Evolutionary conservation across 2,113 vertebrate genomes (phyloP).

Genomic region (Lutjanus erythropterus): DNA sequence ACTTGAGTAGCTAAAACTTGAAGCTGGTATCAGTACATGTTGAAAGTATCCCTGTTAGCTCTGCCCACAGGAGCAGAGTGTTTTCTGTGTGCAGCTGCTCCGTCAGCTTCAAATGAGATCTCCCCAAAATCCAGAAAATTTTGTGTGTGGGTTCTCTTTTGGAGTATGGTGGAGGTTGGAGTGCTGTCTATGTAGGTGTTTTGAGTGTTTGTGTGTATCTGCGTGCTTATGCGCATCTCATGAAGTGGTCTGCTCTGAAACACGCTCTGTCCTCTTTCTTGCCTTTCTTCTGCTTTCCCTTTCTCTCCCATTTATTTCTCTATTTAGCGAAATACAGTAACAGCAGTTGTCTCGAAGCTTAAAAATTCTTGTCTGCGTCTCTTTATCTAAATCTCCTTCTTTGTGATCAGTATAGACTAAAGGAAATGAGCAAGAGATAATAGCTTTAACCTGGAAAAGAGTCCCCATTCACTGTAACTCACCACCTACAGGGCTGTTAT

Average conservation of each 20-base stretch:
- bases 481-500: background rate
- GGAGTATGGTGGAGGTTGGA: background rate
- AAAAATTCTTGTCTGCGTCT: background rate
- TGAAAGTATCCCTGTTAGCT: background rate
- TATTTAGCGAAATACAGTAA: background rate
- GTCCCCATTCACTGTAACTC: background rate
- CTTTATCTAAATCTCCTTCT: background rate
- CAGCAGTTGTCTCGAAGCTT: background rate
- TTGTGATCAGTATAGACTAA: background rate
- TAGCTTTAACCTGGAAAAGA: conserved; percentile 10
- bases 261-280: background rate
- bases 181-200: background rate
- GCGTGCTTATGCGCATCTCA: background rate
- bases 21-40: background rate
- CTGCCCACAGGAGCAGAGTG: background rate
- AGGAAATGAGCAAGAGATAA: conserved; percentile 11
- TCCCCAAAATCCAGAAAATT: background rate
- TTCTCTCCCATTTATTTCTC: background rate
- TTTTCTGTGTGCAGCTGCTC: conserved; percentile 11
- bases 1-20: background rate
- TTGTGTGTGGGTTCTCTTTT: background rate
- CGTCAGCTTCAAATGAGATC: background rate
- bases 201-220: background rate
- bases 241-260: background rate
- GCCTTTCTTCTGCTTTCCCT: background rate